These are phyloP conservation scores for Hypocryptadius cinnamomeus DNA, from an alignment of 2,113 vertebrate genomes.

Conservation along the genomic window DNA sequence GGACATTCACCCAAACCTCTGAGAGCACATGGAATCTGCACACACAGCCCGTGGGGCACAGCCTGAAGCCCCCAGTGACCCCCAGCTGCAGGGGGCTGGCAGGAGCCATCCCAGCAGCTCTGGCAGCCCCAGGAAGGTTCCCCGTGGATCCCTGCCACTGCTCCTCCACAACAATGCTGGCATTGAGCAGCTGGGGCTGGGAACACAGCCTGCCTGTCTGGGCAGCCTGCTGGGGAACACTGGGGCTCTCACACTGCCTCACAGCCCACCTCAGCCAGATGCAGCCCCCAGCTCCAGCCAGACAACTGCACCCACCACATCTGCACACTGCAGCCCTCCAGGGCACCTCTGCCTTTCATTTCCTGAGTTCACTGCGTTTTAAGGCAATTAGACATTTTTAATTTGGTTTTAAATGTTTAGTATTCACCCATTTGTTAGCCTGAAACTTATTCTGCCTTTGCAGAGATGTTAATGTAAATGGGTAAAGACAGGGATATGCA, in stretches of 20 bases:
- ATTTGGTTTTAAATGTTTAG: background rate
- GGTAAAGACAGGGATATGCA: accelerated
- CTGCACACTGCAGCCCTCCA: background rate
- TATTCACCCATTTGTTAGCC: background rate
- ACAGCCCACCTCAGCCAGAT: accelerated
- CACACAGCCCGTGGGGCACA: accelerated
- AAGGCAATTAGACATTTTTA: background rate
- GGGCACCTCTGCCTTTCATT: background rate
- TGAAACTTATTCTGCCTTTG: background rate
- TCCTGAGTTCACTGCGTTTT: background rate
- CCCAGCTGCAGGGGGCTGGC: background rate
- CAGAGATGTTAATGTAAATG: background rate
- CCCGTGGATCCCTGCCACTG: background rate
- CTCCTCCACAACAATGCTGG: background rate
- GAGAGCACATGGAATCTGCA: accelerated
- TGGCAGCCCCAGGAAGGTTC: background rate
- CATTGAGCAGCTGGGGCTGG: background rate
- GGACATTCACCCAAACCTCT: accelerated
- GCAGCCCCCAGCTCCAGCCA: background rate
- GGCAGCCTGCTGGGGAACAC: background rate
- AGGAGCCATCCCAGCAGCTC: background rate
- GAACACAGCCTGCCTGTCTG: background rate
- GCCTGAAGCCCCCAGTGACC: background rate
- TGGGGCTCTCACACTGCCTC: background rate
- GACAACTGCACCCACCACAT: accelerated